Evolutionary conservation across 2,797 vertebrate genomes (phyloP).

Genomic region (Poeciliopsis presidionis): DNA sequence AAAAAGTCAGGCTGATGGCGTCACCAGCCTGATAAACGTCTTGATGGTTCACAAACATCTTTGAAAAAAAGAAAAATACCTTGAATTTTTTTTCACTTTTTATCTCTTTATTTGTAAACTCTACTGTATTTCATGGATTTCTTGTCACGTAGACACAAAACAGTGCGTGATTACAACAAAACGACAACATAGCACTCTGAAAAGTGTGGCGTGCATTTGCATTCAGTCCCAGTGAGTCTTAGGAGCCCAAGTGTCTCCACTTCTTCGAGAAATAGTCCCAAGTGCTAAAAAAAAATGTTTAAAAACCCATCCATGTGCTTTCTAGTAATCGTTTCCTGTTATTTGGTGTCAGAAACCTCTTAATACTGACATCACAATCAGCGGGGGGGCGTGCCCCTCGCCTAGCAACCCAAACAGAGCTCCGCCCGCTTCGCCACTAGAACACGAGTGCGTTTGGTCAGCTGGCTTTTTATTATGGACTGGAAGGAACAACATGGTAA

Average conservation of each 20-base stretch:
- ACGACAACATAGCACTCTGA: neutral
- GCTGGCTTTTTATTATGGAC: too few relatives aligned
- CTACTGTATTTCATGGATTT: neutral
- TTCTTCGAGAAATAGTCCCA: neutral
- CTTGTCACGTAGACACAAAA: neutral
- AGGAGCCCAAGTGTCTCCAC: neutral
- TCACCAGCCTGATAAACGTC: slow-evolving; percentile 2
- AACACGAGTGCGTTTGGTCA: too few relatives aligned
- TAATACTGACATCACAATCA: too few relatives aligned
- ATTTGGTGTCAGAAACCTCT: neutral
- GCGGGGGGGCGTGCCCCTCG: too few relatives aligned
- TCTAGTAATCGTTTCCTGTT: neutral
- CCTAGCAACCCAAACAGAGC: too few relatives aligned
- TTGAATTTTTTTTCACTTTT: neutral
- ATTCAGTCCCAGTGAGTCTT: neutral
- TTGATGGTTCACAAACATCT: neutral
- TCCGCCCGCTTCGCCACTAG: too few relatives aligned
- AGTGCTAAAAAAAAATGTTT: too few relatives aligned
- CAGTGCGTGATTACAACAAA: neutral
- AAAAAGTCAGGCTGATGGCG: slow-evolving; percentile 1
- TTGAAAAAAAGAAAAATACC: neutral
- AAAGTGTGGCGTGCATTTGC: neutral
- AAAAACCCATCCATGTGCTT: neutral
- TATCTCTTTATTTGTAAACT: neutral
- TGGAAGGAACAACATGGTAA: too few relatives aligned